These are phyloP conservation scores for Enteromius trimaculatus DNA, from an alignment of 2,797 vertebrate species.

Conservation along the genomic window DNA sequence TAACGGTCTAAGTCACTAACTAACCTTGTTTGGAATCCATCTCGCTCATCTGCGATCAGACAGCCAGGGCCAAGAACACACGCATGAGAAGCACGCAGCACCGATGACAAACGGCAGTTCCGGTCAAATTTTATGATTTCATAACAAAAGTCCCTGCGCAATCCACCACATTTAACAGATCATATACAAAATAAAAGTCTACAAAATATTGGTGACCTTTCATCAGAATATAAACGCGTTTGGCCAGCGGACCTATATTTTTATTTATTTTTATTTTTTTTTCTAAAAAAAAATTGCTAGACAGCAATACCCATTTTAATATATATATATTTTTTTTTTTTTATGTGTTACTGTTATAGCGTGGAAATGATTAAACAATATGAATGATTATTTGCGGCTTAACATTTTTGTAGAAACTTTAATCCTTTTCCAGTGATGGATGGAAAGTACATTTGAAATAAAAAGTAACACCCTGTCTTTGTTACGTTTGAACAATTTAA, in stretches of 20 bases:
- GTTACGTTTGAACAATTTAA: not conserved
- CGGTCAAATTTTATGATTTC: not conserved
- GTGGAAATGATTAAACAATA: too few species aligned
- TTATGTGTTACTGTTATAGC: too few species aligned
- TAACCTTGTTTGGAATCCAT: constrained; percentile 53
- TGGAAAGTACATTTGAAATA: not conserved
- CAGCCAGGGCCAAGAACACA: constrained; percentile 24
- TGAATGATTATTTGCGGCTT: too few species aligned
- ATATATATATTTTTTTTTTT: too few species aligned
- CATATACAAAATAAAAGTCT: constrained; percentile 1
- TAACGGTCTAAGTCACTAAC: constrained; percentile 2
- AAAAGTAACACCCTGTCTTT: not conserved
- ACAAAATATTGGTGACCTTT: too few species aligned
- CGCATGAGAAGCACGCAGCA: not conserved
- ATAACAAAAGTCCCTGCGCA: constrained; percentile 27
- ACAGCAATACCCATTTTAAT: too few species aligned
- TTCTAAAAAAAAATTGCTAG: too few species aligned
- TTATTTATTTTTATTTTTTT: not conserved
- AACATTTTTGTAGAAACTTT: not conserved
- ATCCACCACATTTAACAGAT: not conserved
- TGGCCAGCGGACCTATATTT: not conserved
- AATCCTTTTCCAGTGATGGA: too few species aligned
- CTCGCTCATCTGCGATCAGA: constrained; percentile 36
- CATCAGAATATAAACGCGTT: not conserved
- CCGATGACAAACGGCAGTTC: constrained; percentile 18